Evolutionary conservation across 2,888 invertebrate species (phyloP).

Genomic region (Notodonta dromedarius): DNA sequence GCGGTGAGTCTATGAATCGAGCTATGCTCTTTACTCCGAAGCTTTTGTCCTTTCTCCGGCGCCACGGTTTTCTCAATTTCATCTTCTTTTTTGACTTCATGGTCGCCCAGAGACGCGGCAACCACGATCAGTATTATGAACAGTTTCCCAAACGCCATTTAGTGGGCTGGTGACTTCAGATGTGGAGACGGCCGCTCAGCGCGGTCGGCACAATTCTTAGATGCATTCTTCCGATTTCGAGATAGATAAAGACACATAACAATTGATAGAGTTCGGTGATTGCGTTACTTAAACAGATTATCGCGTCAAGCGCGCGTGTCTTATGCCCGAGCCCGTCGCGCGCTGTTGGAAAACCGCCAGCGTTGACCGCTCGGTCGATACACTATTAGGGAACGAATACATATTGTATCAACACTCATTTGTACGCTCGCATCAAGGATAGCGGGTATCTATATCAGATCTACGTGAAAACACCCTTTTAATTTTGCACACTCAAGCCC

Average conservation of each 20-base stretch:
- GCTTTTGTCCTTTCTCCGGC: constrained; percentile 71
- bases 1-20: constrained; percentile 62
- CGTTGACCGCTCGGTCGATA: constrained; percentile 58
- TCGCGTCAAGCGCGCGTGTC: constrained; percentile 47
- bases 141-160: constrained; percentile 72
- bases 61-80: constrained; percentile 74
- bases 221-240: constrained; percentile 35
- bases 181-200: constrained; percentile 46
- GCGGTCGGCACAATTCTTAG: constrained; percentile 54
- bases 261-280: constrained; percentile 48
- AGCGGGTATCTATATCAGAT: constrained; percentile 21
- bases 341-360: constrained; percentile 59
- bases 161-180: constrained; percentile 57
- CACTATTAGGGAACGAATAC: constrained; percentile 37
- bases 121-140: constrained; percentile 59
- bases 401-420: constrained; percentile 34
- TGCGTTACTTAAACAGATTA: constrained; percentile 46
- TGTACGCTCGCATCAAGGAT: constrained; percentile 21
- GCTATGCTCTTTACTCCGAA: constrained; percentile 60
- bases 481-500: constrained; percentile 29
- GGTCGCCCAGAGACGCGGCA: constrained; percentile 57
- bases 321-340: constrained; percentile 38
- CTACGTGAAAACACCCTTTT: constrained; percentile 12
- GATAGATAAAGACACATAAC: constrained; percentile 64
- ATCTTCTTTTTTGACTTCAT: constrained; percentile 72